Evolutionary conservation across 2,113 vertebrate genomes (phyloP), one percentile per base, ranked within the genome.

Genomic region (Actenoides hombroni): DNA sequence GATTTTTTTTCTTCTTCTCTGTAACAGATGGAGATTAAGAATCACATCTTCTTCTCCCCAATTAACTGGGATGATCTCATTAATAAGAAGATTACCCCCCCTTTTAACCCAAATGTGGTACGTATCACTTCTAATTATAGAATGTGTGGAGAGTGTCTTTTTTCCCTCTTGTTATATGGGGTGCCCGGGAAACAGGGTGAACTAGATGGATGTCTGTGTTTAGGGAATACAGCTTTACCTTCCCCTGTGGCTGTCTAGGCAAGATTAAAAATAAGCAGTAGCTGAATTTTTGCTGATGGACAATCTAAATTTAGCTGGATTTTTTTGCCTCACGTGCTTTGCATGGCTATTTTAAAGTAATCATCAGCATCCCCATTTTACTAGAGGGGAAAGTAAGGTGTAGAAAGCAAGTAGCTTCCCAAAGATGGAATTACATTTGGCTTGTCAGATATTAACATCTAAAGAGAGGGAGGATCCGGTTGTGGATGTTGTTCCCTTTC

Each of bases 51-150:
- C 98, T 99, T 99, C 98, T 99, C 99, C 31, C 98, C 99, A 81
- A 99, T 99, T 97, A 99, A 99, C 98, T 99, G 99, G 99, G 99
- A 99, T 88, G 99, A 99, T 96, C 99, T 99, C 94, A 99, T 99
- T 95, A 98, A 99, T 97, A 99, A 99, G 98, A 99, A 99, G 98
- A 99, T 99, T 97, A 99, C 98, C 31, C 99, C 99, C 53, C 99
- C 99, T 92, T 99, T 99, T 98, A 99, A 99, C 98, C 99, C 99
- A 92, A 99, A 99, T 83, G 99, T 99, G 99, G 99, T 99, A 98
- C 5, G 99, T 98, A 94, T 96, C 48, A 16, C 57, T 93, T 94
- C 87, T 93, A 94, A 96, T 95, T 96, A 84, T 39, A 90, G 82
- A 60, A 71, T 63, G 33, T 26, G n/a, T 69, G 79, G 54, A 88